phyloP scores from a whole-genome alignment of 92 coral and sea anemone genomes.

The Pocillopora grandis region DNA sequence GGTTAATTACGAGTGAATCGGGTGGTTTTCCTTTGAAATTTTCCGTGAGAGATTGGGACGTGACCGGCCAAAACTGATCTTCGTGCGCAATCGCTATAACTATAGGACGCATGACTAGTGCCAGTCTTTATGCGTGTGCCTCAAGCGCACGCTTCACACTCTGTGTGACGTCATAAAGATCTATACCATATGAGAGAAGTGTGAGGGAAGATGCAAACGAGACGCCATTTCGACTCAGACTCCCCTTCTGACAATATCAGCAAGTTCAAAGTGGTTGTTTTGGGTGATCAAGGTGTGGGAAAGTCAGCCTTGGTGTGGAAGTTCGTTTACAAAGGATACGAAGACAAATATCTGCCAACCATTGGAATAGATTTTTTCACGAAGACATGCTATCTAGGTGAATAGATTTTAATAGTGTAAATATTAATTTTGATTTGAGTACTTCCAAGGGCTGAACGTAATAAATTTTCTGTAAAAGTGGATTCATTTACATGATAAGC shows the following conservation, averaged over 20 bases:
- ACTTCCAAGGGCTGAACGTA: no score
- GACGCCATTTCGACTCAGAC: constrained; percentile 32
- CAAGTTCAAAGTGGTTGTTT: constrained; percentile 74
- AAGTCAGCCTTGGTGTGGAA: constrained; percentile 90
- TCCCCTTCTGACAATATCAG: constrained; percentile 35
- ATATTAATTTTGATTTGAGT: no score
- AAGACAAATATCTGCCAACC: constrained; percentile 87
- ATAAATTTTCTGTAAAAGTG: no score
- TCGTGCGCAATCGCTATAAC: no score
- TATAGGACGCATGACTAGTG: not conserved
- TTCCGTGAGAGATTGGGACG: no score
- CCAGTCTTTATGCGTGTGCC: not conserved
- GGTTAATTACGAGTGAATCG: no score
- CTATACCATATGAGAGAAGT: not conserved
- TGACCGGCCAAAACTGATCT: no score
- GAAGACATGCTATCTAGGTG: constrained; percentile 77
- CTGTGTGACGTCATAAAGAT: constrained; percentile 28
- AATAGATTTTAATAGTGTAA: not conserved
- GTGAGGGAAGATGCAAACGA: constrained; percentile 21
- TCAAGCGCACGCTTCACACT: not conserved
- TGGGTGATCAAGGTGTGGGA: constrained; percentile 98
- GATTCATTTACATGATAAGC: no score
- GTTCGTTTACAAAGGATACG: constrained; percentile 81
- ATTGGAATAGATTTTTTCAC: constrained; percentile 96
- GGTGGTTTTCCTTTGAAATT: no score